A percentile compares a stretch with the other conserved stretches of the same genome.
phyloP scores from a whole-genome alignment of 35 echinoderm and acorn worm genomes.

The Anneissia japonica region DNA sequence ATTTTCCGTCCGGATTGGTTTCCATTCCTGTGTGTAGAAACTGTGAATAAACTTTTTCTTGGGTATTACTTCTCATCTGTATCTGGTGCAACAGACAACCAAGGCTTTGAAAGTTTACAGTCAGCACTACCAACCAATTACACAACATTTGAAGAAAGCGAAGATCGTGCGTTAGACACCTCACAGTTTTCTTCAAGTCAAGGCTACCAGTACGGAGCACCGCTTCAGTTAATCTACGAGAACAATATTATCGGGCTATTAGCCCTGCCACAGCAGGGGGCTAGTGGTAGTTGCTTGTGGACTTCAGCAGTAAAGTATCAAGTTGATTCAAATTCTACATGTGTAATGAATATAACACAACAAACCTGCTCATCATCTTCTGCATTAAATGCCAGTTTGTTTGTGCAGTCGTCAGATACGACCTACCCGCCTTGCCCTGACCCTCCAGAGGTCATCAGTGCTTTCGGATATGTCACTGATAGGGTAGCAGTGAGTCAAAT shows the following conservation, averaged over 20 bases:
- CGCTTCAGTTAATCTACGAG: constrained; percentile 52
- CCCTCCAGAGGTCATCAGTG: constrained; percentile 40
- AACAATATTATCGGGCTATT: constrained; percentile 43
- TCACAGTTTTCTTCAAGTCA: not conserved
- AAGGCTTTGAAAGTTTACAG: not conserved
- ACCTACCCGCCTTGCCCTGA: constrained; percentile 71
- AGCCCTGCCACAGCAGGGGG: constrained; percentile 39
- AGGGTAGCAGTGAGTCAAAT: not conserved
- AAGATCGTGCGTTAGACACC: constrained; percentile 41
- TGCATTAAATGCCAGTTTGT: constrained; percentile 59
- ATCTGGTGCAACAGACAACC: constrained; percentile 24
- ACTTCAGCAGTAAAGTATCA: constrained; percentile 70
- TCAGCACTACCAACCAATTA: not conserved
- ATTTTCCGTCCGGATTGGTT: constrained; percentile 64
- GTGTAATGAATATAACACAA: constrained; percentile 22
- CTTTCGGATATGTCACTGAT: constrained; percentile 21
- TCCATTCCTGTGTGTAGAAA: constrained; percentile 84
- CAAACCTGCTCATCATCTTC: constrained; percentile 49
- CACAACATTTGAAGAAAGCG: constrained; percentile 68
- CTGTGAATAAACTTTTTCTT: constrained; percentile 60
- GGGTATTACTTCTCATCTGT: constrained; percentile 60
- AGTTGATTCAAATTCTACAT: constrained; percentile 37
- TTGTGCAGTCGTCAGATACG: constrained; percentile 34
- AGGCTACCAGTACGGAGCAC: constrained; percentile 62
- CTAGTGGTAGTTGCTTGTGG: constrained; percentile 49